A percentile compares a stretch with the other conserved stretches of the same genome.
Conservation (phyloP, 2,797 vertebrate species). For the Sardinella longiceps region DNA sequence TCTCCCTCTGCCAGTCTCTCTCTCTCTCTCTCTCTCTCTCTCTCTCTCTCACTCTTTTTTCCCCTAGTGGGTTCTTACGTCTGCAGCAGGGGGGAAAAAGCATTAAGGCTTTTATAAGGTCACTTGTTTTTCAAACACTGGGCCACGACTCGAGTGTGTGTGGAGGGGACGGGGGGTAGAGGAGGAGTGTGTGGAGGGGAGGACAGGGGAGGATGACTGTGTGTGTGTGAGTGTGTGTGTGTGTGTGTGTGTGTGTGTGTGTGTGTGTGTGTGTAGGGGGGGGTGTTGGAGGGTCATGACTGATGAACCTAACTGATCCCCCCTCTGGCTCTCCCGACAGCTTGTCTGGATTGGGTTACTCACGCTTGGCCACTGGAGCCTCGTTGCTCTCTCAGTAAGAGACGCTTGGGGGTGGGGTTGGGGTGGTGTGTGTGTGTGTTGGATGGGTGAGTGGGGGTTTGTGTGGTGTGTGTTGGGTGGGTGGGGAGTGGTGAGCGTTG, state of each 20-base stretch:
- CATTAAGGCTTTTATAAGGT: constrained; percentile 31
- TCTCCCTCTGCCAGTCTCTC: background rate
- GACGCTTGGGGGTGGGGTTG: background rate
- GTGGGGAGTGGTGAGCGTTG: too few relatives aligned
- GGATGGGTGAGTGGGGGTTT: too few relatives aligned
- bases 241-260: too few relatives aligned
- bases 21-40: background rate
- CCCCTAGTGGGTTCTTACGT: background rate
- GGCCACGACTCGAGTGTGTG: background rate
- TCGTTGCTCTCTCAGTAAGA: background rate
- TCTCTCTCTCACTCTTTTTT: background rate
- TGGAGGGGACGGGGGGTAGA: background rate
- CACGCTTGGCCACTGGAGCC: constrained; percentile 7
- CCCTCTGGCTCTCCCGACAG: constrained; percentile 28
- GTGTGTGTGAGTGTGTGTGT: too few relatives aligned
- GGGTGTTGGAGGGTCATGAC: background rate
- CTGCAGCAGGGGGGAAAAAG: constrained; percentile 3
- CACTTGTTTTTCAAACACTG: constrained; percentile 21
- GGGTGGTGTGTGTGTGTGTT: background rate
- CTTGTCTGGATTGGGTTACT: constrained; percentile 34
- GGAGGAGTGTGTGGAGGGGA: background rate
- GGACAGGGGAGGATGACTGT: background rate
- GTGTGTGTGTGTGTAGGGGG: too few relatives aligned
- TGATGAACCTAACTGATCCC: constrained; percentile 17
- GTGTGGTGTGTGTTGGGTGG: constrained; percentile 25